These are phyloP conservation scores for Piezodorus guildinii DNA, from an alignment of 1,140 invertebrate species.

Conservation along the genomic window DNA sequence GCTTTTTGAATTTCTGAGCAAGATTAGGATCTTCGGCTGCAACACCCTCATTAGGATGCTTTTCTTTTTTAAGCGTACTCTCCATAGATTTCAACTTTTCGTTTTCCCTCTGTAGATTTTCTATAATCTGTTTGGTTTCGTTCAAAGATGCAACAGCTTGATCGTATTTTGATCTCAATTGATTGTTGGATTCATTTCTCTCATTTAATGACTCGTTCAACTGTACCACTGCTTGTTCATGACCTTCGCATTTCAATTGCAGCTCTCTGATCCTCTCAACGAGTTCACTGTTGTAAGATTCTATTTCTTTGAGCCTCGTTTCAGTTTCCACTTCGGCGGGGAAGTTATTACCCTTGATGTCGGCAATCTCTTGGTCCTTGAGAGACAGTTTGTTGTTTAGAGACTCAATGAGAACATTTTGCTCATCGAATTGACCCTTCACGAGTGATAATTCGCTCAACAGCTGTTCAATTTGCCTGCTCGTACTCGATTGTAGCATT, in stretches of 20 bases:
- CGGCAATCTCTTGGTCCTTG: slow-evolving; percentile 22
- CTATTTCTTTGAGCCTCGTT: neutral
- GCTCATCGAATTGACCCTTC: neutral
- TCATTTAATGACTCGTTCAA: neutral
- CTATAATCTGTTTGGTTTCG: neutral
- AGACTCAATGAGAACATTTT: slow-evolving; percentile 16
- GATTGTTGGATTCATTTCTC: neutral
- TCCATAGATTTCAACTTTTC: neutral
- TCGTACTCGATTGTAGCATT: neutral
- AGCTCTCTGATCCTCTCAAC: slow-evolving; percentile 31
- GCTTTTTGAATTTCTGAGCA: slow-evolving; percentile 60
- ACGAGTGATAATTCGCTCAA: slow-evolving; percentile 16
- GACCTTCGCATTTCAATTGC: slow-evolving; percentile 28
- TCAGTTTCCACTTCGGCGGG: slow-evolving; percentile 6
- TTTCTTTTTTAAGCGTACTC: no score
- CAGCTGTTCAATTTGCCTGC: slow-evolving; percentile 14
- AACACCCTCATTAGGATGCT: neutral
- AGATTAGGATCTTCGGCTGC: slow-evolving; percentile 26
- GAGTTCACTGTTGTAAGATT: slow-evolving; percentile 4
- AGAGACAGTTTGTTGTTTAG: slow-evolving; percentile 12
- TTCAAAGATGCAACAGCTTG: neutral
- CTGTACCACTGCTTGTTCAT: neutral
- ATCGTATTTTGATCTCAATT: neutral
- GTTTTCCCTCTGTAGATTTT: neutral
- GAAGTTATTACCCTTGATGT: slow-evolving; percentile 13